A percentile compares a stretch with the other conserved stretches of the same genome.
phyloP scores from a whole-genome alignment of 2,797 vertebrate species.

The Percopsis omiscomaycus region DNA sequence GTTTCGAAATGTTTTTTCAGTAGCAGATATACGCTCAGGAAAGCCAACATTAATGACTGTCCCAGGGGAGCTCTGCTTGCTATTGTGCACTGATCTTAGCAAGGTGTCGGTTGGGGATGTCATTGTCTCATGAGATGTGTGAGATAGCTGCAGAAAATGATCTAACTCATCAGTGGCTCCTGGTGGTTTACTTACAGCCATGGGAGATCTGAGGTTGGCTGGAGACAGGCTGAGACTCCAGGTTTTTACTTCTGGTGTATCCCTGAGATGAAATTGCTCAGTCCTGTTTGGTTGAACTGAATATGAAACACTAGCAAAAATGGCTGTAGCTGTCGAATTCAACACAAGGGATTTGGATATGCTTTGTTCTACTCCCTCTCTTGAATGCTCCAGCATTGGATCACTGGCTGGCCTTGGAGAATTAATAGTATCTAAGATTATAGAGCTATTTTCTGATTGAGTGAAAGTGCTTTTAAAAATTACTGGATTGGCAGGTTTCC shows the following conservation, averaged over 20 bases:
- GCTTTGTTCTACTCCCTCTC: slow-evolving; percentile 39
- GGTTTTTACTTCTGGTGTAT: slow-evolving; percentile 23
- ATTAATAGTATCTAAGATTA: slow-evolving; percentile 42
- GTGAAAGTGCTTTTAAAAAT: slow-evolving; percentile 46
- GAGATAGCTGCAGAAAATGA: slow-evolving; percentile 19
- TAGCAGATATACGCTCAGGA: slow-evolving; percentile 28
- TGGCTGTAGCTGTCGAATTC: slow-evolving; percentile 34
- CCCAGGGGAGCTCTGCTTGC: slow-evolving; percentile 5
- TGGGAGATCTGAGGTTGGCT: slow-evolving; percentile 39
- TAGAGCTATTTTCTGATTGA: slow-evolving; percentile 50
- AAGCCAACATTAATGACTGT: slow-evolving; percentile 12
- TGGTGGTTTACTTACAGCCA: slow-evolving; percentile 11
- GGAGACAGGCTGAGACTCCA: slow-evolving; percentile 29
- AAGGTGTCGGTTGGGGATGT: slow-evolving; percentile 28
- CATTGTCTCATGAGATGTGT: slow-evolving; percentile 33
- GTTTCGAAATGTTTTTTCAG: slow-evolving; percentile 24
- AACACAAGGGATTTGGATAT: slow-evolving; percentile 27
- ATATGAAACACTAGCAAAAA: slow-evolving; percentile 27
- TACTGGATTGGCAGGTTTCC: slow-evolving; percentile 48
- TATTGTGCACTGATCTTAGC: slow-evolving; percentile 10
- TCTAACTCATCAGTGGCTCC: slow-evolving; percentile 26
- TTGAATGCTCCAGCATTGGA: slow-evolving; percentile 38
- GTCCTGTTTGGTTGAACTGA: slow-evolving; percentile 25
- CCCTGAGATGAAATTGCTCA: slow-evolving; percentile 19
- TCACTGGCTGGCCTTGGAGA: slow-evolving; percentile 53